A percentile compares a stretch with the other conserved stretches of the same genome.
Evolutionary conservation across 2,797 vertebrate species (phyloP).

Genomic region (Tenualosa thibaudeaui): DNA sequence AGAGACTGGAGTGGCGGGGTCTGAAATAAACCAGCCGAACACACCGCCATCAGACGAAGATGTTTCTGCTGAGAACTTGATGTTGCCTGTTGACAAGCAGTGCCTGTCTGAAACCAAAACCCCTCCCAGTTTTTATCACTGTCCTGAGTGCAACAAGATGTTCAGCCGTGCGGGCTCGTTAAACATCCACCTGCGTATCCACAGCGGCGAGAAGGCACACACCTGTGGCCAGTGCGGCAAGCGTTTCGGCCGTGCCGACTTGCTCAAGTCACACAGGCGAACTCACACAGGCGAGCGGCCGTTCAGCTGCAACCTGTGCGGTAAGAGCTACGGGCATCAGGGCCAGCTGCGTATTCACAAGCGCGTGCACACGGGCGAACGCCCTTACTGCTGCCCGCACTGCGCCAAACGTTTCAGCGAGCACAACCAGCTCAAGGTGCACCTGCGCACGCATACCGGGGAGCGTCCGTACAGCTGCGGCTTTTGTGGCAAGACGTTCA

Average conservation of each 20-base stretch:
- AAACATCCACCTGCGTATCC: slow-evolving; percentile 66
- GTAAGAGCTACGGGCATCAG: slow-evolving; percentile 71
- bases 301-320: slow-evolving; percentile 74
- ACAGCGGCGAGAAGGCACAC: slow-evolving; percentile 71
- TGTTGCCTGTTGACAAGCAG: background rate
- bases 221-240: slow-evolving; percentile 77
- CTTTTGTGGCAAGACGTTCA: slow-evolving; percentile 72
- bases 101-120: background rate
- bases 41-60: background rate
- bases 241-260: slow-evolving; percentile 72
- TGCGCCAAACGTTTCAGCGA: slow-evolving; percentile 74
- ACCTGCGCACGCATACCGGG: slow-evolving; percentile 74
- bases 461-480: slow-evolving; percentile 74
- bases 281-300: slow-evolving; percentile 81
- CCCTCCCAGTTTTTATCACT: slow-evolving; percentile 48
- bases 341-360: slow-evolving; percentile 77
- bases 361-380: slow-evolving; percentile 80
- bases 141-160: slow-evolving; percentile 64
- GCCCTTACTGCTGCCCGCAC: slow-evolving; percentile 72
- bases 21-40: background rate
- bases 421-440: slow-evolving; percentile 76
- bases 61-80: background rate
- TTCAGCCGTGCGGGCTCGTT: slow-evolving; percentile 63
- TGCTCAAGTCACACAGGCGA: slow-evolving; percentile 76
- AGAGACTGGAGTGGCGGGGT: background rate